Conservation (phyloP, 1,140 invertebrate genomes). For the Platyura marginata region DNA sequence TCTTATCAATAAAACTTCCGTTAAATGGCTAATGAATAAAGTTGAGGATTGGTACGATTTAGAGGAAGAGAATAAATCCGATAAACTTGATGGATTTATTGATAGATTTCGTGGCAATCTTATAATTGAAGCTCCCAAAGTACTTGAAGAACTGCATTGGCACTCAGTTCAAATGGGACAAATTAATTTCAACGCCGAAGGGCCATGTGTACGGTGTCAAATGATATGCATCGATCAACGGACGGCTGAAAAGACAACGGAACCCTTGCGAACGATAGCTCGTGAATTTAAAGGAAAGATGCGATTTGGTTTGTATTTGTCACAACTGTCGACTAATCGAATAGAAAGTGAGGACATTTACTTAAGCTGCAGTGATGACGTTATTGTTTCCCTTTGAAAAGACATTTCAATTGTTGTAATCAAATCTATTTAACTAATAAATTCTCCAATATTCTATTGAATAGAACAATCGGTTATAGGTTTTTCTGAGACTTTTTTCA, state of each 20-base stretch:
- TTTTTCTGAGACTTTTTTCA: constrained; percentile 25
- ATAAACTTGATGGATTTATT: constrained; percentile 33
- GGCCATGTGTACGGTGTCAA: constrained; percentile 72
- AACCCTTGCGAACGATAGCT: constrained; percentile 67
- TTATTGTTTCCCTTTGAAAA: neutral
- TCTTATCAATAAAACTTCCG: constrained; percentile 56
- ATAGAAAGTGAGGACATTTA: too few species aligned
- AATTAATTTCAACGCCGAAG: constrained; percentile 38
- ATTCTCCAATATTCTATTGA: neutral
- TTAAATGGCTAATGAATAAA: constrained; percentile 43
- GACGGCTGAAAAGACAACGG: constrained; percentile 58
- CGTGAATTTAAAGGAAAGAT: constrained; percentile 53
- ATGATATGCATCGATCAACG: constrained; percentile 87
- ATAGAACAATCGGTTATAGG: constrained; percentile 25
- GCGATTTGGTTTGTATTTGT: constrained; percentile 56
- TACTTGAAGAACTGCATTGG: constrained; percentile 65
- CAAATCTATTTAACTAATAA: neutral
- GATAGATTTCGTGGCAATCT: constrained; percentile 50
- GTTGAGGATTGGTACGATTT: constrained; percentile 27
- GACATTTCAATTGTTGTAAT: neutral
- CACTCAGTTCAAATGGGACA: constrained; percentile 44
- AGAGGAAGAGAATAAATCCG: constrained; percentile 20
- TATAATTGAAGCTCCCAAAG: constrained; percentile 33
- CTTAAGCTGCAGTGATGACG: neutral
- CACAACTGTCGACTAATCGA: neutral